These are phyloP conservation scores for Drosophila nr. perissopoda DNA, from an alignment of 2,888 invertebrate species.

Conservation along the genomic window DNA sequence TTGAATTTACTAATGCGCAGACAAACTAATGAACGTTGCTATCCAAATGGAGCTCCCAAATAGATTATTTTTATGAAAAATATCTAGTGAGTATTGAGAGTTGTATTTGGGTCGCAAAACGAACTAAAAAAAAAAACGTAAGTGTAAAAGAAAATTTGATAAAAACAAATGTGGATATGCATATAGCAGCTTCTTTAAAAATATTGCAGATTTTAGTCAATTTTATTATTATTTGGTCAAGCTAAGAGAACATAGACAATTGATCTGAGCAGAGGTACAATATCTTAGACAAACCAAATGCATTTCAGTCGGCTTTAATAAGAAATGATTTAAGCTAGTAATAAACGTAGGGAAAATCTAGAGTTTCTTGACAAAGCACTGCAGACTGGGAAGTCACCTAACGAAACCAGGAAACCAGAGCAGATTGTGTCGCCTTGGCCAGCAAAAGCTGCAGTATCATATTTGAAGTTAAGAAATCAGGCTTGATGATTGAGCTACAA, in stretches of 20 bases:
- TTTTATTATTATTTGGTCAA: background rate
- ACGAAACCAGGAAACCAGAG: background rate
- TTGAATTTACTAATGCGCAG: constrained; percentile 44
- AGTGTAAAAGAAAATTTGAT: background rate
- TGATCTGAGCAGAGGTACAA: too few relatives aligned
- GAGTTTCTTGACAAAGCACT: background rate
- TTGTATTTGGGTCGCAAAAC: background rate
- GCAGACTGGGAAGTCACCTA: accelerated
- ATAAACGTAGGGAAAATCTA: background rate
- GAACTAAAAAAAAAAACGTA: background rate
- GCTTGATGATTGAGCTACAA: too few relatives aligned
- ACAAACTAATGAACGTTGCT: constrained; percentile 46
- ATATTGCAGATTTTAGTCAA: background rate
- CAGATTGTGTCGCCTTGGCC: background rate
- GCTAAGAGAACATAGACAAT: too few relatives aligned
- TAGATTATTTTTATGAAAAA: background rate
- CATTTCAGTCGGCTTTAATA: too few relatives aligned
- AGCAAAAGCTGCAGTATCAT: background rate
- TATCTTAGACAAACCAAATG: too few relatives aligned
- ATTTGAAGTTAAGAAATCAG: background rate
- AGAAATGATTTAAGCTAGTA: background rate
- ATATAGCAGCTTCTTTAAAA: too few relatives aligned
- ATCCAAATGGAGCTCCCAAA: constrained; percentile 43
- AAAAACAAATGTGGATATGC: background rate
- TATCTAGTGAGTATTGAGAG: background rate